Percentiles rank a stretch among this genome's conserved stretches.
These are phyloP conservation scores for Trachelus troglodyta DNA, from an alignment of 2,888 invertebrate genomes.

Conservation along the genomic window DNA sequence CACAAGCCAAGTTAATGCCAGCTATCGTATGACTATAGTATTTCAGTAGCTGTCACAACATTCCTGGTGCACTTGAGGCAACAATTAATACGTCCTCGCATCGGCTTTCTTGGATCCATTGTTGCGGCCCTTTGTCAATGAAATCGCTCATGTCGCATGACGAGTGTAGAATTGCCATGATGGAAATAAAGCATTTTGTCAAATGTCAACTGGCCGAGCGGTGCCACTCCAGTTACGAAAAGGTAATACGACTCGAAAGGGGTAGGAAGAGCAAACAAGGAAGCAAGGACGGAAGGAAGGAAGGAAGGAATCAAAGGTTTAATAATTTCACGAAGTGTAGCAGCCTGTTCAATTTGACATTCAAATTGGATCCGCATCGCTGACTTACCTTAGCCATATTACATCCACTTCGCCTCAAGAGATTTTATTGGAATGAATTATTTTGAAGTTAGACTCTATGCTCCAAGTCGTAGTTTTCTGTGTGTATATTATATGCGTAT, in stretches of 20 bases:
- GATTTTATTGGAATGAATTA: background rate
- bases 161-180: constrained; percentile 36
- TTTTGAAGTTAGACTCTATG: too few species aligned
- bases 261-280: background rate
- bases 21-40: constrained; percentile 17
- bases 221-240: constrained; percentile 46
- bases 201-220: constrained; percentile 35
- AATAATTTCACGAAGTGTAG: background rate
- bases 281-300: background rate
- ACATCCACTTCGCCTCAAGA: background rate
- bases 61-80: constrained; percentile 22
- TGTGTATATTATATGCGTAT: background rate
- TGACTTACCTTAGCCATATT: background rate
- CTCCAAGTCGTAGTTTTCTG: background rate
- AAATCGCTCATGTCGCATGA: constrained; percentile 25
- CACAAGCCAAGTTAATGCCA: background rate
- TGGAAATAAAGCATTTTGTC: constrained; percentile 41
- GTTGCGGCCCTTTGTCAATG: constrained; percentile 24
- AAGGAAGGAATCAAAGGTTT: constrained; percentile 4
- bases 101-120: constrained; percentile 17
- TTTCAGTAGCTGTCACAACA: constrained; percentile 42
- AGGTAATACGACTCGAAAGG: constrained; percentile 33
- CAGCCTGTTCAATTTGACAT: background rate
- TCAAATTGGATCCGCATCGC: background rate
- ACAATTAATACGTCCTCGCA: constrained; percentile 32